Evolutionary conservation across 2,113 vertebrate species (phyloP).

Genomic region (Numida meleagris): DNA sequence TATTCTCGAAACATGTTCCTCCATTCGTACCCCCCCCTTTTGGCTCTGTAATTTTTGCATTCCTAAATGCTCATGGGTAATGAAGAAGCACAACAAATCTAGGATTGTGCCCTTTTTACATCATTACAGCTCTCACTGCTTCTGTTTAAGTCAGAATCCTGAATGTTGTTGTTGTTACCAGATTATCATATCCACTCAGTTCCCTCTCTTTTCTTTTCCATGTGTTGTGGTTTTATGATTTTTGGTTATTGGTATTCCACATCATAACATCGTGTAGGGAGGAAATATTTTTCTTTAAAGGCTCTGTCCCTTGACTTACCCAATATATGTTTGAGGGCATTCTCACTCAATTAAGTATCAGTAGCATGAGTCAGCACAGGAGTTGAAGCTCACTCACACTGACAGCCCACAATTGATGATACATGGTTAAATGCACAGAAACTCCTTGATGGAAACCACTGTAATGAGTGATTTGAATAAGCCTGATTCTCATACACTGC

Average conservation of each 20-base stretch:
- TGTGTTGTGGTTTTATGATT: too few relatives aligned
- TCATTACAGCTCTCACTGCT: neutral
- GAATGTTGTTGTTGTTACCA: neutral
- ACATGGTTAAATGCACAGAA: neutral
- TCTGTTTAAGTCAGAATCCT: neutral
- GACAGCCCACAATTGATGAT: slow-evolving; percentile 7
- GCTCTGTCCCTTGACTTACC: neutral
- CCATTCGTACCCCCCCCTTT: neutral
- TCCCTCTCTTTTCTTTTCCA: neutral
- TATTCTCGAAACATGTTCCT: neutral
- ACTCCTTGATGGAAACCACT: neutral
- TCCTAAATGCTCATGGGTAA: neutral
- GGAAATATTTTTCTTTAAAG: neutral
- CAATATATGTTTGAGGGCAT: neutral
- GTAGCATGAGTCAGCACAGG: slow-evolving; percentile 15
- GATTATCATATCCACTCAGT: neutral
- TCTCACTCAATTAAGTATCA: neutral
- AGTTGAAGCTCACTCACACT: neutral
- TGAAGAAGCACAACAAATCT: neutral
- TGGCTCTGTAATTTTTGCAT: neutral
- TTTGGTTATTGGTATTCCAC: too few relatives aligned
- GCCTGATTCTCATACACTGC: neutral
- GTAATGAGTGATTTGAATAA: slow-evolving; percentile 33
- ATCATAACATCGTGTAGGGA: too few relatives aligned
- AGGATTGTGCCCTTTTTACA: neutral